phyloP scores from a whole-genome alignment of 2,113 vertebrate genomes.

The Aphelocoma coerulescens region DNA sequence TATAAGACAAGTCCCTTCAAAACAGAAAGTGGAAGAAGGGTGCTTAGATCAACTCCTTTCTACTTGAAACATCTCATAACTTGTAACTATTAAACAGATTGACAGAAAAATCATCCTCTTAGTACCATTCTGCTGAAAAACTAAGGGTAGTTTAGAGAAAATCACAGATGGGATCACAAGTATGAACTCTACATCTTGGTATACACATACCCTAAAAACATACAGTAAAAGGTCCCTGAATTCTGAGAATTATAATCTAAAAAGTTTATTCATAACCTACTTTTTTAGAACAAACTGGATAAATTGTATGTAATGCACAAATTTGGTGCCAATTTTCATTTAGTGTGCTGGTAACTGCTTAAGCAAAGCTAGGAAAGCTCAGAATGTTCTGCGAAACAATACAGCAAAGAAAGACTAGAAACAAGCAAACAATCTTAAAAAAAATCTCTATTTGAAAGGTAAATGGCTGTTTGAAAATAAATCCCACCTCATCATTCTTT shows the following conservation, averaged over 20 bases:
- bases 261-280: not conserved
- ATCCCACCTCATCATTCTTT: not conserved
- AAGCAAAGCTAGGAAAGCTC: not conserved
- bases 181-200: not conserved
- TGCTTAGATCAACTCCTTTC: not conserved
- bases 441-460: not conserved
- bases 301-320: not conserved
- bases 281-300: not conserved
- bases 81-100: not conserved
- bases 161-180: not conserved
- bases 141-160: not conserved
- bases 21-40: not conserved
- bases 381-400: not conserved
- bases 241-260: not conserved
- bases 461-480: not conserved
- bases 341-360: not conserved
- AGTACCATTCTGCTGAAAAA: not conserved
- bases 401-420: not conserved
- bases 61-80: not conserved
- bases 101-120: not conserved
- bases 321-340: not conserved
- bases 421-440: not conserved
- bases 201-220: not conserved
- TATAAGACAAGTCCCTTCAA: constrained; percentile 92
- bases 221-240: not conserved